phyloP scores from a whole-genome alignment of 2,113 vertebrate species.

The Erythrolamprus reginae region DNA sequence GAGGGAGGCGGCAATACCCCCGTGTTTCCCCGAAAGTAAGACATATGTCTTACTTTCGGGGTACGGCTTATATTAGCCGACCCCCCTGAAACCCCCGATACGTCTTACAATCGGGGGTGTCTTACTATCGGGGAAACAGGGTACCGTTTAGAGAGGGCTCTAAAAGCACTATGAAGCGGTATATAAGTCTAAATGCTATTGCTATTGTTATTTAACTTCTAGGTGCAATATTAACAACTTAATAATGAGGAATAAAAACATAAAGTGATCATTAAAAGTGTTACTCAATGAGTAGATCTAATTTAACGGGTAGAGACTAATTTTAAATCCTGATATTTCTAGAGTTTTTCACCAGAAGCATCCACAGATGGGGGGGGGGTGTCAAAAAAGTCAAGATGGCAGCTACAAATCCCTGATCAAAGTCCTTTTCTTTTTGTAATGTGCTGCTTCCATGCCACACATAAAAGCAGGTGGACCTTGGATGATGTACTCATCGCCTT shows the following conservation, averaged over 20 bases:
- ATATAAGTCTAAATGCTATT: too few relatives aligned
- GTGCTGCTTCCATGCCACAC: not conserved
- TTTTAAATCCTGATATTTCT: not conserved
- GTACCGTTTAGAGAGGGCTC: too few relatives aligned
- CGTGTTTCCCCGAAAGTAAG: too few relatives aligned
- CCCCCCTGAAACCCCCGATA: too few relatives aligned
- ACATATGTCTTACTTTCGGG: too few relatives aligned
- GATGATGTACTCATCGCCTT: not conserved
- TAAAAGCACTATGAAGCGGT: too few relatives aligned
- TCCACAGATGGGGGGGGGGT: not conserved
- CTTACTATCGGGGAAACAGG: too few relatives aligned
- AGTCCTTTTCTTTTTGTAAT: not conserved
- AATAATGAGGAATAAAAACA: not conserved
- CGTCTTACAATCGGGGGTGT: too few relatives aligned
- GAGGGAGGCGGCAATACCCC: too few relatives aligned
- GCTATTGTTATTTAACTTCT: not conserved
- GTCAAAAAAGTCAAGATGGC: not conserved
- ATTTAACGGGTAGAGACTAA: too few relatives aligned
- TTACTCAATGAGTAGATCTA: not conserved
- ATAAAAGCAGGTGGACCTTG: not conserved
- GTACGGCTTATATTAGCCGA: too few relatives aligned
- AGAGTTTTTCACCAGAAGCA: not conserved
- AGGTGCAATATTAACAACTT: not conserved
- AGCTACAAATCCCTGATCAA: not conserved
- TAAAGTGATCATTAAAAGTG: not conserved